Conservation (phyloP, 2,888 invertebrate genomes). For the Papilio demoleus region DNA sequence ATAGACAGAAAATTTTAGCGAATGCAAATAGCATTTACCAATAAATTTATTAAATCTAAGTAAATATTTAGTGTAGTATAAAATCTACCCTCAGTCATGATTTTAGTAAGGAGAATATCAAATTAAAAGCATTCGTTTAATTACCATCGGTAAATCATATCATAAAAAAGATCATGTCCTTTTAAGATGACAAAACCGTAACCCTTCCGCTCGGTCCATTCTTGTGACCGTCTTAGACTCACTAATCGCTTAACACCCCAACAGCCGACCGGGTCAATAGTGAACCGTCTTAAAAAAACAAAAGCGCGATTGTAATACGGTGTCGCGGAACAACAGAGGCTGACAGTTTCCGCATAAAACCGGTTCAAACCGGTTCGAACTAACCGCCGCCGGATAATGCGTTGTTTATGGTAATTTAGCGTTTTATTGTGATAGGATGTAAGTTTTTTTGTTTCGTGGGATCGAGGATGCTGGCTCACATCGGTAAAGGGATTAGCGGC, state of each 20-base stretch:
- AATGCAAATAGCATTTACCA: too few relatives aligned
- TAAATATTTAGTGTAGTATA: too few relatives aligned
- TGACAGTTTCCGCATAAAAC: constrained; percentile 72
- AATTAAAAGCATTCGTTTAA: too few relatives aligned
- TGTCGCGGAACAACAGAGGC: constrained; percentile 72
- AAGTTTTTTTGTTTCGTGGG: constrained; percentile 61
- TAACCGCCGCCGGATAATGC: constrained; percentile 72
- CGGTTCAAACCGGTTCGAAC: constrained; percentile 67
- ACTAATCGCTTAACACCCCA: constrained; percentile 67
- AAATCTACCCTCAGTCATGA: too few relatives aligned
- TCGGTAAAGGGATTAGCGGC: constrained; percentile 69
- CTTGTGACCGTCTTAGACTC: constrained; percentile 58
- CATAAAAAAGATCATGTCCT: too few relatives aligned
- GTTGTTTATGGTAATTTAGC: constrained; percentile 82
- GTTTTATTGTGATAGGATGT: constrained; percentile 67
- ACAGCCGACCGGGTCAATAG: constrained; percentile 58
- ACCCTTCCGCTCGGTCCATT: constrained; percentile 59
- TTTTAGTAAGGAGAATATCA: too few relatives aligned
- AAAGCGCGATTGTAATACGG: constrained; percentile 69
- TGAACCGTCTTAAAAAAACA: constrained; percentile 65
- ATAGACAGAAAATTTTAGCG: too few relatives aligned
- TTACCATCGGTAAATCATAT: too few relatives aligned
- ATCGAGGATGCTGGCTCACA: constrained; percentile 64
- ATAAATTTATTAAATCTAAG: too few relatives aligned
- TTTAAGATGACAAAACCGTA: constrained; percentile 57